Evolutionary conservation across 2,888 invertebrate species (phyloP).

Genomic region (Prosapia bicincta): DNA sequence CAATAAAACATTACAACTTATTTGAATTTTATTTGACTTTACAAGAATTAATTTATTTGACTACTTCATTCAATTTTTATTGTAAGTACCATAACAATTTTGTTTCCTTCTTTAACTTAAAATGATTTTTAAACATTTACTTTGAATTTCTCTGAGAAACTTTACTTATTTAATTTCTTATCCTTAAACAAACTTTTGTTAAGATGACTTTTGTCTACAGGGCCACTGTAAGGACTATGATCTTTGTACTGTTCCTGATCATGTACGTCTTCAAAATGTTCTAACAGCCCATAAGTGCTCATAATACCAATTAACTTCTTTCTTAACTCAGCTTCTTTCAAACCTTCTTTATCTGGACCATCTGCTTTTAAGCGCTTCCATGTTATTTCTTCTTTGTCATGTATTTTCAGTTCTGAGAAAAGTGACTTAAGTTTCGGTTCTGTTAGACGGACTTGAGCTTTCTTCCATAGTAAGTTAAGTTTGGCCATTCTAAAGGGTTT

Average conservation of each 20-base stretch:
- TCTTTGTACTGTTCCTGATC: slow-evolving; percentile 56
- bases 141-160: no score
- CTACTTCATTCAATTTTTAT: no score
- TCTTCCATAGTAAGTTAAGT: slow-evolving; percentile 83
- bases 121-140: no score
- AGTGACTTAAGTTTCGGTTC: slow-evolving; percentile 81
- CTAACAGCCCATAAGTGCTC: slow-evolving; percentile 73
- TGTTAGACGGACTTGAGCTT: slow-evolving; percentile 80
- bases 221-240: slow-evolving; percentile 50
- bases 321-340: slow-evolving; percentile 75
- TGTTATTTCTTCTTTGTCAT: slow-evolving; percentile 87
- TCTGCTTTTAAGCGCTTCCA: slow-evolving; percentile 78
- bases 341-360: slow-evolving; percentile 81
- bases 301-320: slow-evolving; percentile 79
- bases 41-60: no score
- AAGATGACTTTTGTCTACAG: slow-evolving; percentile 53
- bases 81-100: no score
- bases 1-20: no score
- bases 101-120: no score
- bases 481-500: slow-evolving; percentile 89
- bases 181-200: slow-evolving; percentile 79
- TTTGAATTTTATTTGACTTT: no score
- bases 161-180: slow-evolving; percentile 79
- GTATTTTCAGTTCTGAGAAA: slow-evolving; percentile 84
- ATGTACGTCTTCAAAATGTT: slow-evolving; percentile 71